These are phyloP conservation scores for Liasis olivaceus DNA, from an alignment of 2,797 vertebrate genomes.

Conservation along the genomic window DNA sequence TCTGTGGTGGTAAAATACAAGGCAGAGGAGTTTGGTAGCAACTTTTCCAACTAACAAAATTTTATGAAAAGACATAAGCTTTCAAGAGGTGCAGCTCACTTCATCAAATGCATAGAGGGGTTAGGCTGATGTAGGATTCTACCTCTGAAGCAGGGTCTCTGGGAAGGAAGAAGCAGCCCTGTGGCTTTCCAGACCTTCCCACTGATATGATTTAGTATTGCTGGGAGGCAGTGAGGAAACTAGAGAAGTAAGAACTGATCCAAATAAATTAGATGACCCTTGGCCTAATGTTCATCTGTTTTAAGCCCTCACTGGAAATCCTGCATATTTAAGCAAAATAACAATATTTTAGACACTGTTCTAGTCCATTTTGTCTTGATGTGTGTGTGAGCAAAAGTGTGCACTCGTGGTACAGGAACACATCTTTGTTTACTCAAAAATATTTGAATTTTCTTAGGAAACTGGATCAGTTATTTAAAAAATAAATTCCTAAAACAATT, in stretches of 20 bases:
- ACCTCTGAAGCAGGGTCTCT: too few species aligned
- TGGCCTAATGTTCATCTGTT: background rate
- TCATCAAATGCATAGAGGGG: too few species aligned
- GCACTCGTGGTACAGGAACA: background rate
- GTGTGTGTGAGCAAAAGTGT: background rate
- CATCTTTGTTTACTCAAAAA: background rate
- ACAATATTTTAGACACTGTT: background rate
- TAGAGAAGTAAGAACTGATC: background rate
- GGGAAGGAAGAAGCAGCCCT: background rate
- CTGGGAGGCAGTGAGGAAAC: background rate
- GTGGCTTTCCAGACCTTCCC: background rate
- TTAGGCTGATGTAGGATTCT: too few species aligned
- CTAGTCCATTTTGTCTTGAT: background rate
- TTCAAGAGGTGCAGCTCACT: too few species aligned
- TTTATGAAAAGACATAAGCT: too few species aligned
- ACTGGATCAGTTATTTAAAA: background rate
- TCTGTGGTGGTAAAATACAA: too few species aligned
- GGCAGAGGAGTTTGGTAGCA: too few species aligned
- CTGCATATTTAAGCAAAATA: background rate
- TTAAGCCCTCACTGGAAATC: background rate
- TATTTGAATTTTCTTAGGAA: constrained; percentile 12
- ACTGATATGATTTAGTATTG: background rate
- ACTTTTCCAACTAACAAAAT: too few species aligned
- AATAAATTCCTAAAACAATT: background rate
- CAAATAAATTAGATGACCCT: background rate